Evolutionary conservation across 2,797 vertebrate genomes (phyloP).

Genomic region (Melanotaenia trifasciata): DNA sequence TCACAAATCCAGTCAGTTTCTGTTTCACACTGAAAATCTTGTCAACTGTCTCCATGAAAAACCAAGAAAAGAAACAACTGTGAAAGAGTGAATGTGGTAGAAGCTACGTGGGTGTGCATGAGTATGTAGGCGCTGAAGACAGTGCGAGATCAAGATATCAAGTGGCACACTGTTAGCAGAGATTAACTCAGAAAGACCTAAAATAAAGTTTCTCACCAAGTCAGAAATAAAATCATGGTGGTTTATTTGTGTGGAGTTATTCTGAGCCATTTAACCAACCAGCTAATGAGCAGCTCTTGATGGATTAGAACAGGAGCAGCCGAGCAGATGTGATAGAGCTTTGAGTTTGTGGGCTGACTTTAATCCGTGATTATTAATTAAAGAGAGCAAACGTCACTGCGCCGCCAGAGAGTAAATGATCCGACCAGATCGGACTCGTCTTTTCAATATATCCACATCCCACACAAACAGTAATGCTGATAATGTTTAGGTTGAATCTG

Average conservation of each 20-base stretch:
- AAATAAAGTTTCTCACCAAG: constrained; percentile 14
- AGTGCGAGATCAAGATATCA: constrained; percentile 43
- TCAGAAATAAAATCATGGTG: constrained; percentile 22
- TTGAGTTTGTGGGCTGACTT: constrained; percentile 26
- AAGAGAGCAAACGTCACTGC: constrained; percentile 20
- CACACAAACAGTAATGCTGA: background rate
- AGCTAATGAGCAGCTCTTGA: constrained; percentile 51
- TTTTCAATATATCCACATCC: constrained; percentile 19
- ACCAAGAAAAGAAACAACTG: constrained; percentile 41
- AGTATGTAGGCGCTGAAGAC: constrained; percentile 49
- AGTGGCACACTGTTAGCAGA: constrained; percentile 34
- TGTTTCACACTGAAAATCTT: constrained; percentile 35
- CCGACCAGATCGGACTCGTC: constrained; percentile 12
- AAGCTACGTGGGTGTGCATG: constrained; percentile 40
- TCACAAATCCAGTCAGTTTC: constrained; percentile 19
- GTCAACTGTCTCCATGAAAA: constrained; percentile 25
- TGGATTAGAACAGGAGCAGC: constrained; percentile 42
- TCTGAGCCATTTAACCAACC: constrained; percentile 46
- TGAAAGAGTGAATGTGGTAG: constrained; percentile 34
- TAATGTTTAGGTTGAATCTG: no score
- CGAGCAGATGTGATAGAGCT: constrained; percentile 49
- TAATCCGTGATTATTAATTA: constrained; percentile 53
- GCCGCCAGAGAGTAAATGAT: constrained; percentile 41
- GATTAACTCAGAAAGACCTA: constrained; percentile 33
- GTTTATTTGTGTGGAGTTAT: constrained; percentile 36